phyloP scores from a whole-genome alignment of 2,797 vertebrate genomes.

The Petrocephalus schoutedeni region DNA sequence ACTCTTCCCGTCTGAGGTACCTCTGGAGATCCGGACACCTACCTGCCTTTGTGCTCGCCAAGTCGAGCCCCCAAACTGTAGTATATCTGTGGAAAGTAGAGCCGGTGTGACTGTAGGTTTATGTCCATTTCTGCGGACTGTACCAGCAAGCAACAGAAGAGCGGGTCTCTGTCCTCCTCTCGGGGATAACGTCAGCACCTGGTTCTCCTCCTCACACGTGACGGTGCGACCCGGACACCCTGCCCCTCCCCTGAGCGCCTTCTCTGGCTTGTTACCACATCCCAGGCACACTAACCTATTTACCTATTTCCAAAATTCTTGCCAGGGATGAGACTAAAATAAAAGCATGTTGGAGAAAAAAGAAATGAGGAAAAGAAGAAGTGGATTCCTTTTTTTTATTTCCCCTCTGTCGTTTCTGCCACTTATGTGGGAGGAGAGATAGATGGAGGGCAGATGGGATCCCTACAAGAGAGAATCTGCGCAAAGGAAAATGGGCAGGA shows the following conservation, averaged over 20 bases:
- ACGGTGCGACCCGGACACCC: neutral
- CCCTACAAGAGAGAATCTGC: neutral
- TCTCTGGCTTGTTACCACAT: neutral
- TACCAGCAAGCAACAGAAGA: neutral
- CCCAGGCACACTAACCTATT: slow-evolving; percentile 13
- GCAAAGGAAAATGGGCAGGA: neutral
- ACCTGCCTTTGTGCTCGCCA: slow-evolving; percentile 59
- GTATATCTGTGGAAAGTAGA: slow-evolving; percentile 63
- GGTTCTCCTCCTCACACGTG: neutral
- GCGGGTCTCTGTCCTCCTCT: neutral
- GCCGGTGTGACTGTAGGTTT: slow-evolving; percentile 52
- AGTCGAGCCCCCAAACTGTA: slow-evolving; percentile 64
- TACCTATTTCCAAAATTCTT: slow-evolving; percentile 18
- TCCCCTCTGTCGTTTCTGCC: neutral
- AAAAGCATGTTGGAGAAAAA: neutral
- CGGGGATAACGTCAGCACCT: neutral
- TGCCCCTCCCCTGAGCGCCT: neutral
- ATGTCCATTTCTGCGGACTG: slow-evolving; percentile 51
- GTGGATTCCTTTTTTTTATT: neutral
- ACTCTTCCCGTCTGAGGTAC: neutral
- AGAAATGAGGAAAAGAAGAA: neutral
- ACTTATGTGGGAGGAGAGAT: neutral
- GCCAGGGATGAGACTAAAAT: neutral
- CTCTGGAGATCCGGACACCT: slow-evolving; percentile 27
- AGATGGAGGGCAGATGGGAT: slow-evolving; percentile 10